Conservation (phyloP, 2,797 vertebrate genomes). For the Lophotriccus pileatus region DNA sequence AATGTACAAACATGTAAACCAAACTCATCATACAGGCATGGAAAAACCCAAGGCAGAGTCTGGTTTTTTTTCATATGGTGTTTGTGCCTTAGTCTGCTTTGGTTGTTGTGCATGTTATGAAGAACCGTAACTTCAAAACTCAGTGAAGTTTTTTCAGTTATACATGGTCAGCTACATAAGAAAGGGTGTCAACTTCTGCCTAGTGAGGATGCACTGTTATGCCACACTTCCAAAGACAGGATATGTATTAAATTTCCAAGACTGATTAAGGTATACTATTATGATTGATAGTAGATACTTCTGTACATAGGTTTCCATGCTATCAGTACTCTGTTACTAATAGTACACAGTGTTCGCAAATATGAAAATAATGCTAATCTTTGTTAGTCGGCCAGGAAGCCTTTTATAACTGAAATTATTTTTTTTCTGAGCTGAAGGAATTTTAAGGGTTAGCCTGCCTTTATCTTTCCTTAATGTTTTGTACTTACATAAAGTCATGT, state of each 20-base stretch:
- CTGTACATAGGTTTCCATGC: neutral
- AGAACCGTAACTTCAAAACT: neutral
- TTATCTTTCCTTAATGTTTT: neutral
- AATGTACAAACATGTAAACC: accelerated
- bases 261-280: neutral
- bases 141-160: neutral
- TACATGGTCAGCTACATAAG: neutral
- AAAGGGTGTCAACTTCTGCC: neutral
- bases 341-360: neutral
- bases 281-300: neutral
- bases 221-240: neutral
- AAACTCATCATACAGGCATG: neutral
- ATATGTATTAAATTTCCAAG: neutral
- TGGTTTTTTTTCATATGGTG: neutral
- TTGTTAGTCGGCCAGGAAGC: neutral
- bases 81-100: neutral
- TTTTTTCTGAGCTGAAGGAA: neutral
- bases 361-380: neutral
- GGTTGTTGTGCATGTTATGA: accelerated
- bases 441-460: neutral
- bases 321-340: neutral
- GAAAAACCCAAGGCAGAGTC: neutral
- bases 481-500: neutral
- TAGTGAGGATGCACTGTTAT: neutral
- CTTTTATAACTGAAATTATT: neutral